phyloP scores from a whole-genome alignment of 2,797 vertebrate genomes.

The Anguilla megastoma region DNA sequence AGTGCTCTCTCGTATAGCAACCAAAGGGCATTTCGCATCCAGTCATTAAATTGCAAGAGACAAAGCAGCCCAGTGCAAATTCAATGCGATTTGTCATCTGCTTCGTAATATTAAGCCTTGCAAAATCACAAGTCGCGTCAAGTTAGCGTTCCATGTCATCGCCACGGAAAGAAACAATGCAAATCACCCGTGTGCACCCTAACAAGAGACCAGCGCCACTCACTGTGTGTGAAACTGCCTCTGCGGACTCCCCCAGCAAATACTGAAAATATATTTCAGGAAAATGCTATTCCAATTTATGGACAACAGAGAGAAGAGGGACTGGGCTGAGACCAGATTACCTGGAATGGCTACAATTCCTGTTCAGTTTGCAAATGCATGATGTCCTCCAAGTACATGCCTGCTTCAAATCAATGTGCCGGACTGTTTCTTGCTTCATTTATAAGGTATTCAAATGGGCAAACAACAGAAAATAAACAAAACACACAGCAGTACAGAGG shows the following conservation, averaged over 20 bases:
- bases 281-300: neutral
- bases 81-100: conserved; percentile 69
- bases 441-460: neutral
- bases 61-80: conserved; percentile 51
- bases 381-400: neutral
- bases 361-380: neutral
- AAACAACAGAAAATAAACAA: neutral
- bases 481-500: neutral
- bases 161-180: conserved; percentile 25
- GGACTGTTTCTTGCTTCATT: neutral
- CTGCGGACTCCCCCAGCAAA: neutral
- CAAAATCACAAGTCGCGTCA: conserved; percentile 61
- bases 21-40: conserved; percentile 52
- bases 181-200: conserved; percentile 6
- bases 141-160: conserved; percentile 53
- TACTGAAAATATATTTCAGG: neutral
- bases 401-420: neutral
- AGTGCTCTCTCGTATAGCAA: conserved; percentile 57
- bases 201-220: neutral
- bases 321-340: neutral
- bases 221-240: neutral
- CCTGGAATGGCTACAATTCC: neutral
- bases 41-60: conserved; percentile 53
- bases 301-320: too few relatives aligned
- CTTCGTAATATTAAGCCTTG: conserved; percentile 58